A percentile compares a stretch with the other conserved stretches of the same genome.
These are phyloP conservation scores for Coelopa pilipes DNA, from an alignment of 2,888 invertebrate species.

Conservation along the genomic window DNA sequence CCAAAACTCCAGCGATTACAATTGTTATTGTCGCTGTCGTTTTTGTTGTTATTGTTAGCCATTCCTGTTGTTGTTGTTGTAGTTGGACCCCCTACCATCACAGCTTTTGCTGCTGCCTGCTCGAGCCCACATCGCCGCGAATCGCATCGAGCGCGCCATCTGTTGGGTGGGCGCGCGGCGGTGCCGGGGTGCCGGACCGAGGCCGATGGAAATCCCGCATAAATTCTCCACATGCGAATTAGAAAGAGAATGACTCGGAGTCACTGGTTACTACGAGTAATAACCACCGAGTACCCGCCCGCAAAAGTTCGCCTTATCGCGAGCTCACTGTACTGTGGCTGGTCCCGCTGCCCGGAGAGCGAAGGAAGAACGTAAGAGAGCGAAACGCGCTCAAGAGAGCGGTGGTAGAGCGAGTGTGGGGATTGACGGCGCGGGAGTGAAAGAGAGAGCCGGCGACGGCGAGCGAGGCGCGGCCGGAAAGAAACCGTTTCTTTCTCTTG, in stretches of 20 bases:
- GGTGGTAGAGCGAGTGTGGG: neutral
- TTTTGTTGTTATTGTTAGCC: slow-evolving; percentile 2
- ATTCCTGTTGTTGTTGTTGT: neutral
- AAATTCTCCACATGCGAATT: no score
- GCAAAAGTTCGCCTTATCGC: no score
- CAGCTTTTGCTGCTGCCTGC: neutral
- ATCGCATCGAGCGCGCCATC: slow-evolving; percentile 49
- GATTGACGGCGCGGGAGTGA: slow-evolving; percentile 21
- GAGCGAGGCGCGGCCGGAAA: slow-evolving; percentile 44
- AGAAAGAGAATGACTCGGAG: no score
- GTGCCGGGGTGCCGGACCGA: no score
- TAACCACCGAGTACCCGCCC: no score
- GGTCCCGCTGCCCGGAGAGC: neutral
- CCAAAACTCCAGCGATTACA: neutral
- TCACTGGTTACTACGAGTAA: no score
- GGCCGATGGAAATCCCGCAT: no score
- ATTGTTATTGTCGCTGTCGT: neutral
- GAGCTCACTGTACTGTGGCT: no score
- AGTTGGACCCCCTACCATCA: neutral
- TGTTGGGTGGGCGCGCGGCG: slow-evolving; percentile 36
- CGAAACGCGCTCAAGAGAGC: neutral
- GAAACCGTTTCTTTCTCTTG: slow-evolving; percentile 27
- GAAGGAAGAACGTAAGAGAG: slow-evolving; percentile 18
- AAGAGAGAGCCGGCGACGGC: slow-evolving; percentile 47
- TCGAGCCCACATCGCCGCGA: no score